Evolutionary conservation across 2,113 vertebrate species (phyloP), one percentile per base, ranked within the genome.

Genomic region (Petrocephalus zakoni): DNA sequence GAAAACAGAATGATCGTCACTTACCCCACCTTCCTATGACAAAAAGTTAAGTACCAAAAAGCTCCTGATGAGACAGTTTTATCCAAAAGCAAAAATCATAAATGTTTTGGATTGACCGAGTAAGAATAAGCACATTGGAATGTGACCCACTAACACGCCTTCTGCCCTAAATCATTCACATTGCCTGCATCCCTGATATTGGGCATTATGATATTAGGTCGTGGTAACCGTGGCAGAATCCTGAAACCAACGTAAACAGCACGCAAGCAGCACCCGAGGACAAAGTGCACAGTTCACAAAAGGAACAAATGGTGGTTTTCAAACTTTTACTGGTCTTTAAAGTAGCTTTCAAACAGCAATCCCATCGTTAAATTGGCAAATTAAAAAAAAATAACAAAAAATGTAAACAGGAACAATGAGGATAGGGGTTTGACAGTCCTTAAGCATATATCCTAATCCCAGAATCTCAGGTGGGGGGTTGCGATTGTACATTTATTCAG

Each of bases 301-400:
- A 88, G 64, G 88, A 82, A 49, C 29, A 47, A n/a, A 90, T 78
- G 25, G 84, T 61, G 6, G 53, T 47, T 87, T 87, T 46, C 29
- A 95, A 95, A 94, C 90, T 92, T 95, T 94, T 94, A 96, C 95
- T 96, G 93, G n/a, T 91, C 94, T 95, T 91, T 56, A 95, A 96
- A 93, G 95, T 93, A 92, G 90, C 94, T 93, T 92, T 93, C 2
- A 93, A 94, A 93, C 92, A 94, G 93, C 94, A 94, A 91, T 94
- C 93, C 72, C 92, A 94, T 22, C 87, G 83, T 86, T 90, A 52
- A 91, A 90, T 68, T 88, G 29, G n/a, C 87, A 93, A 89, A 42
- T 42, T 42, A 42, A 42, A 42, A 75, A 7, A 53, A 56, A 86
- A 87, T n/a, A n/a, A n/a, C n/a, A 85, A 75, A 10, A 53, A 37